These are phyloP conservation scores for Acanthosoma haemorrhoidale DNA, from an alignment of 2,888 invertebrate species.

Conservation along the genomic window DNA sequence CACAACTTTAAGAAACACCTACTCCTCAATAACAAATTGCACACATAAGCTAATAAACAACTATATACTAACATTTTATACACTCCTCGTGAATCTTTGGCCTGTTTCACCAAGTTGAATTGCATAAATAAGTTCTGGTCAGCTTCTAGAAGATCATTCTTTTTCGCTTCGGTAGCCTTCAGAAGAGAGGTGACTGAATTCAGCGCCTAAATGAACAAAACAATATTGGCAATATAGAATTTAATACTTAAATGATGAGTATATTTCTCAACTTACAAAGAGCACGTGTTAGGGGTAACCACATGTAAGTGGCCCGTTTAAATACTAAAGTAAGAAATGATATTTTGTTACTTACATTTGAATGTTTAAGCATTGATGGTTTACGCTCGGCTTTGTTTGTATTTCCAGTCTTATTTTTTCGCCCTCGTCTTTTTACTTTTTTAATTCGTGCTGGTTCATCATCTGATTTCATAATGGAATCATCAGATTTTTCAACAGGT, in stretches of 20 bases:
- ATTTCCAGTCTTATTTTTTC: background rate
- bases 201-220: background rate
- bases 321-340: too few relatives aligned
- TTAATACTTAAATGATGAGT: background rate
- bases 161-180: background rate
- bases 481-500: background rate
- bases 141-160: background rate
- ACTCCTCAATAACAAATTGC: too few relatives aligned
- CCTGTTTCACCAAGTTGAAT: background rate
- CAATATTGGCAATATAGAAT: background rate
- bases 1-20: too few relatives aligned
- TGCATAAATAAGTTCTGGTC: background rate
- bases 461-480: background rate
- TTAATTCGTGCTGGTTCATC: background rate
- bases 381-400: background rate
- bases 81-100: background rate
- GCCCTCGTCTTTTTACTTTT: background rate
- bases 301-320: too few relatives aligned
- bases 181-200: constrained; percentile 1
- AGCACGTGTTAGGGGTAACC: too few relatives aligned
- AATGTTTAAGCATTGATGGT: background rate
- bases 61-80: background rate
- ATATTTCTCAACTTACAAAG: background rate
- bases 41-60: background rate
- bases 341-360: background rate